Base-by-base conservation (phyloP, 2,113 vertebrate species). In the sheep (Ovis aries) region DNA sequence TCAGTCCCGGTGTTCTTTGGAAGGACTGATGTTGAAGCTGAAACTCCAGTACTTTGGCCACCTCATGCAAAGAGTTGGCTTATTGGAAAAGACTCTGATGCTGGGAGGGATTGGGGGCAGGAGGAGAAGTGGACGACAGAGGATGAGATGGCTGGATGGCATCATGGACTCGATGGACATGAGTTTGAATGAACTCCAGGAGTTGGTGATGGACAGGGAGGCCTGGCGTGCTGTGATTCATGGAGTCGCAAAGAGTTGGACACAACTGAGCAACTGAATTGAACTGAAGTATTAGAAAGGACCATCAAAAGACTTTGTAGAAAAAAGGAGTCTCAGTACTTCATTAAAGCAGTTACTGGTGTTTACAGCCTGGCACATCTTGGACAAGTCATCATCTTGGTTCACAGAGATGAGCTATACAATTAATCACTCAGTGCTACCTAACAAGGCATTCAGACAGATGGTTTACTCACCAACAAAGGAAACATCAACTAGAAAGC, bases 321-420 rank as follows among this genome's bases (percentile, higher is more conserved):
- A 40, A 96, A 91, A 95, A 94, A 53, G 33, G 40, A 64, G 40
- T 78, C n/a, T 13, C 80, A 86, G 31, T 74, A 78, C 85, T 97
- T 98, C 78, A 0, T 14, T 95, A 97, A 95, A 97, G 45, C 0
- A n/a, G 15, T 17, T 82, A 88, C 85, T 67, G 85, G 31, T 87
- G 48, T 77, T 96, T 87, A 96, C 14, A 64, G 59, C 36, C 48
- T 87, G 8, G 0, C 45, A 5, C 5, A 36, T 50, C 13, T 90
- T 96, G 64, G 43, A 74, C 45, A 81, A 83, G 91, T 45, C 16
- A 36, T 23, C 92, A 17, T 10, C 17, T 7, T 36, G 33, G 27
- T 48, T 33, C 53, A 95, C 74, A 36, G 25, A 55, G 59, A 90
- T 50, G 36, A 36, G 45, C 94, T 88, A 7, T 6, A 67, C 40